A percentile compares a stretch with the other conserved stretches of the same genome.
phyloP scores from a whole-genome alignment of 2,797 vertebrate genomes.

The Cheirogaleus major region DNA sequence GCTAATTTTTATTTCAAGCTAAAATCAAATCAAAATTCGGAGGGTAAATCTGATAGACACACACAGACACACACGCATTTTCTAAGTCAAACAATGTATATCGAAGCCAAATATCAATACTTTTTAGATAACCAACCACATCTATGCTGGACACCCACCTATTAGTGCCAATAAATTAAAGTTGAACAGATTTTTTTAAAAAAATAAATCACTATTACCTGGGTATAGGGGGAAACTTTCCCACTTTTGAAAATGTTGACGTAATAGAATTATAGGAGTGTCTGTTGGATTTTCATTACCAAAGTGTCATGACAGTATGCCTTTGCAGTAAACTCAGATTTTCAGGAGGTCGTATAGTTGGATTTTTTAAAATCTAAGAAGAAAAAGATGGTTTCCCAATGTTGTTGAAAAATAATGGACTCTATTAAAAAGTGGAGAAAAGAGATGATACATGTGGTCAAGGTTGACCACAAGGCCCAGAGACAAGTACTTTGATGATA shows the following conservation, averaged over 20 bases:
- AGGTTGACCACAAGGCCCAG: background rate
- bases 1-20: conserved; percentile 21
- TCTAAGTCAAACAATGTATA: background rate
- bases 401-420: background rate
- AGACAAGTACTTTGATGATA: background rate
- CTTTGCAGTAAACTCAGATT: background rate
- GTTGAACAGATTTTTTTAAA: background rate
- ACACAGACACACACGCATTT: background rate
- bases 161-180: conserved; percentile 40
- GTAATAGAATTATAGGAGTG: background rate
- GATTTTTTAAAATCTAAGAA: conserved; percentile 8
- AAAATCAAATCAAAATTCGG: conserved; percentile 42
- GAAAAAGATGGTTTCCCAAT: background rate
- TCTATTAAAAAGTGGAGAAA: conserved; percentile 1
- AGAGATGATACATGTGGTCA: background rate
- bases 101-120: conserved; percentile 42
- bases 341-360: background rate
- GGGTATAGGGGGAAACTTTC: background rate
- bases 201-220: background rate
- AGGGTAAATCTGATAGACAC: background rate
- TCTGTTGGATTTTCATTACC: background rate
- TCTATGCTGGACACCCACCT: background rate
- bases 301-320: background rate
- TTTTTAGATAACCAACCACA: background rate
- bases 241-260: background rate